Evolutionary conservation across 2,113 vertebrate species (phyloP).

Genomic region (Motacilla alba): DNA sequence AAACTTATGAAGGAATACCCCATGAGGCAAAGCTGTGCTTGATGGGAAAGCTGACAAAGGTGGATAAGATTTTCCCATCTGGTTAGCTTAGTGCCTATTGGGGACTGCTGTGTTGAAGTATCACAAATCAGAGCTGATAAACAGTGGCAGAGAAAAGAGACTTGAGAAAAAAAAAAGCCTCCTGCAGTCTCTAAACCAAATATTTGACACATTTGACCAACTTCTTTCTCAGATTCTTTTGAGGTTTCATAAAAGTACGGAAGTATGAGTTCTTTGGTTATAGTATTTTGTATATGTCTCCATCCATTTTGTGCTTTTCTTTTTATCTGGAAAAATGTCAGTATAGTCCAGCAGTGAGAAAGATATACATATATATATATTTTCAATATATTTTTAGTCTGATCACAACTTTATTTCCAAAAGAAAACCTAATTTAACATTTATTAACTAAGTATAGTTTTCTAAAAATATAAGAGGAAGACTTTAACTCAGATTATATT

Average conservation of each 20-base stretch:
- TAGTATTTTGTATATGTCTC: not conserved
- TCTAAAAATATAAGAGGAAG: not conserved
- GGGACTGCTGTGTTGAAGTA: not conserved
- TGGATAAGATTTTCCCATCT: not conserved
- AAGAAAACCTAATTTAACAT: not conserved
- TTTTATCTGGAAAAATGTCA: not conserved
- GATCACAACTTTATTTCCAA: not conserved
- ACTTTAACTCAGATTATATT: not conserved
- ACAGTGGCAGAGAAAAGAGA: not conserved
- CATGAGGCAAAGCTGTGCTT: not conserved
- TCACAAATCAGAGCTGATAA: not conserved
- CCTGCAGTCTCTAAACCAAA: not conserved
- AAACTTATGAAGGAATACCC: not conserved
- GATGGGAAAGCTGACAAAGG: not conserved
- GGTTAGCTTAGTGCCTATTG: not conserved
- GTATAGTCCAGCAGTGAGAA: not conserved
- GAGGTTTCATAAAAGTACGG: not conserved
- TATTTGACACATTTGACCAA: not conserved
- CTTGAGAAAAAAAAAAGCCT: not conserved
- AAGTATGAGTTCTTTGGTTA: not conserved
- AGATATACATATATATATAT: not conserved
- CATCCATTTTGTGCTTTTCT: not conserved
- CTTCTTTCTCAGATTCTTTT: not conserved
- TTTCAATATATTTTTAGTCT: not conserved
- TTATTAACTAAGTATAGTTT: not conserved